Base-by-base conservation (phyloP, 2,888 invertebrate species). In the Caenorhabditis angaria region DNA sequence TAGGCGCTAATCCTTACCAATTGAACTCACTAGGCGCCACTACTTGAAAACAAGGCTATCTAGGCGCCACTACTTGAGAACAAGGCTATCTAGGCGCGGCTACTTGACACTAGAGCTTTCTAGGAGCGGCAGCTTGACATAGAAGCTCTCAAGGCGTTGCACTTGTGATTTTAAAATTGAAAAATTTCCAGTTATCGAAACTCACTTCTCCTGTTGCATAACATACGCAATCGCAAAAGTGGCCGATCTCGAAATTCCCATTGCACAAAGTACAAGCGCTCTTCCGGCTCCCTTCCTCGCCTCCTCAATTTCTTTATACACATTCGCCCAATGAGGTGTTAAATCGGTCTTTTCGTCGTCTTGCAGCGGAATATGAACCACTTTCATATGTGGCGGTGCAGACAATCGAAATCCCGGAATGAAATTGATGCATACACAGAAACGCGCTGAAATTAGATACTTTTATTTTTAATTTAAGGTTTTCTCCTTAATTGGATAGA, bases 171-270 rank as follows among this genome's bases (percentile, higher is more conserved):
- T 24, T 53, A 12, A 24, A 24, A 53, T 62, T 47, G 2, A 47
- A 54, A 25, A 10, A 10, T 22, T n/a, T n/a, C n/a, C n/a, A n/a
- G n/a, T n/a, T n/a, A n/a, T n/a, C n/a, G 47, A 51, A 29, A 55
- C 69, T 61, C 29, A 80, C 79, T 77, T 77, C 54, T 82, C 79
- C 20, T 78, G 66, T 53, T 76, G 72, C 80, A 84, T 79, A 27
- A 83, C 65, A 61, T 82, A 84, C n/a, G 80, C 78, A 48, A 84
- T 78, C 25, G 77, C 81, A 54, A 84, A 81, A 1, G 84, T 77
- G n/a, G 82, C 82, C 10, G 80, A 81, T 14, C 84, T 67, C 1
- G 80, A 80, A 55, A 83, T 82, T 10, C 83, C 83, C 80, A 83
- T 77, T 47, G 81, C 83, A 73, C 83, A 83, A 22, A 81, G 67